These are phyloP conservation scores for Drosophila pandora DNA, from an alignment of 1,140 invertebrate genomes.

Conservation along the genomic window DNA sequence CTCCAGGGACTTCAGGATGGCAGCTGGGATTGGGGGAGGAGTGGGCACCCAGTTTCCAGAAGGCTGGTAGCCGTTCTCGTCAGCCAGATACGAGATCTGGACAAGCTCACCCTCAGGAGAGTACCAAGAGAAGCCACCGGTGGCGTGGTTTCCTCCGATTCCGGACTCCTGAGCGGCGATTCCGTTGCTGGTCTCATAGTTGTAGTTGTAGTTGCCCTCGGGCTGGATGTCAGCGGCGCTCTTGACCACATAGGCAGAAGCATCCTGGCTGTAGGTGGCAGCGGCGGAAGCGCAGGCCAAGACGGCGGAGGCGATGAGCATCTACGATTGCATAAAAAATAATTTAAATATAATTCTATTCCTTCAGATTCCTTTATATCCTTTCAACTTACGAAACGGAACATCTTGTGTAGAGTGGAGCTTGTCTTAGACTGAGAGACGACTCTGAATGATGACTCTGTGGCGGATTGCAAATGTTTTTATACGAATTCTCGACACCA, in stretches of 20 bases:
- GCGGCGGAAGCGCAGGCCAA: constrained; percentile 60
- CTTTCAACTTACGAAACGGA: constrained; percentile 70
- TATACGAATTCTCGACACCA: constrained; percentile 63
- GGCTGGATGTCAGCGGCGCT: constrained; percentile 85
- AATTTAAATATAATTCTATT: background rate
- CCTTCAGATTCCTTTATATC: background rate
- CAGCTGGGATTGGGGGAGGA: constrained; percentile 91
- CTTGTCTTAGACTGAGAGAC: constrained; percentile 52
- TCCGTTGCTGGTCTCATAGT: constrained; percentile 86
- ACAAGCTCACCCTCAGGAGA: constrained; percentile 84
- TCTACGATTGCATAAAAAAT: constrained; percentile 9
- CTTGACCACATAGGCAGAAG: constrained; percentile 34
- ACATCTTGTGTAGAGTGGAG: constrained; percentile 56
- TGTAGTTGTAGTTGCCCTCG: constrained; percentile 84
- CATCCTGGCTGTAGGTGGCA: constrained; percentile 31
- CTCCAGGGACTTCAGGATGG: constrained; percentile 86
- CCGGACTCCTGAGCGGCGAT: constrained; percentile 86
- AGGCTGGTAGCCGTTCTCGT: constrained; percentile 90
- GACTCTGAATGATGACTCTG: constrained; percentile 56
- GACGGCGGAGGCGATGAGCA: constrained; percentile 64
- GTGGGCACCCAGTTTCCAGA: constrained; percentile 90
- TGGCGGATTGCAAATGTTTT: constrained; percentile 44
- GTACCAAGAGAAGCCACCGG: constrained; percentile 52
- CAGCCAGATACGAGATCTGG: constrained; percentile 88
- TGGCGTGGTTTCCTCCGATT: constrained; percentile 41